phyloP scores from a whole-genome alignment of 2,797 vertebrate species.

The Danio jaintianensis region DNA sequence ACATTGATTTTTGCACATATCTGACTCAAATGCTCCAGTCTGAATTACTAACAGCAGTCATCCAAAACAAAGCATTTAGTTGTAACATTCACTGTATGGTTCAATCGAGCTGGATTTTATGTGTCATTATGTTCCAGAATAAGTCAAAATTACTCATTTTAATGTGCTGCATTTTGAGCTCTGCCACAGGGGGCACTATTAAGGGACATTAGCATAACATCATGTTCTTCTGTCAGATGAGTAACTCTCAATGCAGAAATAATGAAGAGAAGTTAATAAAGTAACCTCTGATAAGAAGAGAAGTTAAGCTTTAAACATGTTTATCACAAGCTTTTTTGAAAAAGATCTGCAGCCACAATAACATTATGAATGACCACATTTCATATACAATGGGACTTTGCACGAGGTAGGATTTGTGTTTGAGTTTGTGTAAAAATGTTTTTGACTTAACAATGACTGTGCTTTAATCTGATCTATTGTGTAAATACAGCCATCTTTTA shows the following conservation, averaged over 20 bases:
- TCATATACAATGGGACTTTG: no score
- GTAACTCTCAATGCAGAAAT: background rate
- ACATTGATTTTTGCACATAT: constrained; percentile 38
- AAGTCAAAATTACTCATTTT: background rate
- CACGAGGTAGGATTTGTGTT: no score
- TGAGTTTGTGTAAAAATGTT: no score
- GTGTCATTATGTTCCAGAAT: background rate
- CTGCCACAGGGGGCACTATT: background rate
- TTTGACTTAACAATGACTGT: no score
- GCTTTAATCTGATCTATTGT: no score
- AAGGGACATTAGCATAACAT: no score
- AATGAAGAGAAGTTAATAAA: background rate
- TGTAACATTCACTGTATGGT: background rate
- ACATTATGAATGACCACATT: background rate
- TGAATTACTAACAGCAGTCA: constrained; percentile 10
- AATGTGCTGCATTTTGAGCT: background rate
- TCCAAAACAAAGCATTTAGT: background rate
- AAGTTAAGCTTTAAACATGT: background rate
- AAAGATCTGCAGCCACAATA: background rate
- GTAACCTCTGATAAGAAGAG: no score
- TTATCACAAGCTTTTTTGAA: background rate
- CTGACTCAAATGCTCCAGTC: constrained; percentile 4
- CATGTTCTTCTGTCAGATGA: background rate
- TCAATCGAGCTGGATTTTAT: background rate
- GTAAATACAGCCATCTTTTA: no score